These are phyloP conservation scores for Nibea albiflora DNA, from an alignment of 2,113 vertebrate species.

Conservation along the genomic window DNA sequence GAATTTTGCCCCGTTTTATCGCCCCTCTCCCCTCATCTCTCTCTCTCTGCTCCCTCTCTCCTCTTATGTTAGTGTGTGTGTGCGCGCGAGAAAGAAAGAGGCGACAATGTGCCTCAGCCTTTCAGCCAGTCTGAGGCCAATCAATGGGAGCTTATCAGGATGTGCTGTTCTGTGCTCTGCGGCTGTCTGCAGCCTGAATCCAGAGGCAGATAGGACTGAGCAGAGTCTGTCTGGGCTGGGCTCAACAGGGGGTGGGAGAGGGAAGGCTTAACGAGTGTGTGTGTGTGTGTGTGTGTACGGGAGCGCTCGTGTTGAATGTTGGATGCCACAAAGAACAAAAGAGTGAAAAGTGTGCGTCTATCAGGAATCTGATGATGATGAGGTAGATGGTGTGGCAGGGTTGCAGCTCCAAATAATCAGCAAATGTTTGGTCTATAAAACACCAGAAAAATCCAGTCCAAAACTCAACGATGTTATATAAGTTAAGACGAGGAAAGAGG, in stretches of 20 bases:
- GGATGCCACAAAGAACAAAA: conserved; percentile 24
- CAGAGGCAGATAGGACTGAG: conserved; percentile 66
- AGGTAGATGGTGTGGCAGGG: background rate
- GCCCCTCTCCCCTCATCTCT: conserved; percentile 13
- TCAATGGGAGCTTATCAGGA: conserved; percentile 76
- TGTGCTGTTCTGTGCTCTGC: conserved; percentile 55
- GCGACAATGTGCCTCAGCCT: conserved; percentile 65
- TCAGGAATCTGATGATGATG: conserved; percentile 27
- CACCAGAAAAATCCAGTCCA: too few species aligned
- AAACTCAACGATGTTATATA: background rate
- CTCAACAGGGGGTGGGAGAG: conserved; percentile 57
- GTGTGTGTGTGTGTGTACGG: conserved; percentile 32
- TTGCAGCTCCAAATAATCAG: background rate
- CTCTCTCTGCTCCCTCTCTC: conserved; percentile 7
- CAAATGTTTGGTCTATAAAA: background rate
- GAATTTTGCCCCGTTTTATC: conserved; percentile 63
- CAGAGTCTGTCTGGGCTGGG: conserved; percentile 50
- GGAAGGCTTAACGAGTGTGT: conserved; percentile 59
- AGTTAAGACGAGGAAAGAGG: background rate
- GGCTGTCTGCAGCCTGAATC: conserved; percentile 59
- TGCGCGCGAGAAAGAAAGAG: conserved; percentile 7
- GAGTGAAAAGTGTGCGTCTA: conserved; percentile 21
- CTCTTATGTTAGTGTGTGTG: conserved; percentile 15
- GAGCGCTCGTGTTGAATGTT: conserved; percentile 16
- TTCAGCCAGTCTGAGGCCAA: conserved; percentile 71